Percentiles rank a stretch among this genome's conserved stretches.
Conservation (phyloP, 2,888 invertebrate genomes). For the Kuschelorhynchus macadamiae region DNA sequence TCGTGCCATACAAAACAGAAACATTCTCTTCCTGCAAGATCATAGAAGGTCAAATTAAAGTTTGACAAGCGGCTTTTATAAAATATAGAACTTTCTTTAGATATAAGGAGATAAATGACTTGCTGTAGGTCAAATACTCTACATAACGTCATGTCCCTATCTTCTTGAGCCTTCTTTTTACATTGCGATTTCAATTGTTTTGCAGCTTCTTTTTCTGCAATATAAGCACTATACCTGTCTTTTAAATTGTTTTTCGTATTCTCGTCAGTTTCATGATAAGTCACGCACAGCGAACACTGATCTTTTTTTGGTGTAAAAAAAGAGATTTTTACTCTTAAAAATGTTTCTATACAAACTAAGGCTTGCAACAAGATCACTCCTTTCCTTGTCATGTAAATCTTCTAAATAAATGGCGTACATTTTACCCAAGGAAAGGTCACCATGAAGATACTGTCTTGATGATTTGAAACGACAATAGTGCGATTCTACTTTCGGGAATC, state of each 20-base stretch:
- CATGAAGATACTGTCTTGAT: constrained; percentile 27
- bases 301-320: constrained; percentile 52
- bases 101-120: not conserved
- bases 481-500: constrained; percentile 37
- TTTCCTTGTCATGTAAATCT: constrained; percentile 11
- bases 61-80: constrained; percentile 1
- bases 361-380: not conserved
- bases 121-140: constrained; percentile 2
- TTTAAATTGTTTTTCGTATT: not conserved
- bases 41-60: constrained; percentile 1
- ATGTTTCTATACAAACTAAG: not conserved
- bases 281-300: constrained; percentile 16
- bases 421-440: constrained; percentile 24
- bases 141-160: not conserved
- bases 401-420: constrained; percentile 46
- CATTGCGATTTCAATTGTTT: not conserved
- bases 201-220: not conserved
- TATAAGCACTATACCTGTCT: not conserved
- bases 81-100: constrained; percentile 8
- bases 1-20: constrained; percentile 3
- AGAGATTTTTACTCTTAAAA: constrained; percentile 31
- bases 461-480: constrained; percentile 34
- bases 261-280: constrained; percentile 26
- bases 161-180: not conserved
- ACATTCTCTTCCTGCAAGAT: not conserved